Conservation (phyloP, 1,140 invertebrate genomes). For the Dinoponera quadriceps region DNA sequence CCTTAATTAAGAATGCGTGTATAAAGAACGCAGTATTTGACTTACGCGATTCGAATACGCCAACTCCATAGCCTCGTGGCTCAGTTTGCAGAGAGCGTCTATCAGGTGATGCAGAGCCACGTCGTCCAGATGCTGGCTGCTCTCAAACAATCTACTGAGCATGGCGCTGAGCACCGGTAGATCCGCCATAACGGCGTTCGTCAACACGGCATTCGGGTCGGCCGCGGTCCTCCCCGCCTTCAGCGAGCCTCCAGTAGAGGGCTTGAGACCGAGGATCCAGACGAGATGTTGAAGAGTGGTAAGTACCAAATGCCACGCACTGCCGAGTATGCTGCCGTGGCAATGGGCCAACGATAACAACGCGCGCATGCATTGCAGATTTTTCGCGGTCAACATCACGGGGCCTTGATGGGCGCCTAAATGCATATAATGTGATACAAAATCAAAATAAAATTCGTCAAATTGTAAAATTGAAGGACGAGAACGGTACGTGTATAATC, state of each 20-base stretch:
- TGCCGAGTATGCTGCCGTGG: slow-evolving; percentile 96
- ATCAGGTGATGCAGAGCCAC: slow-evolving; percentile 98
- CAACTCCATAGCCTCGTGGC: slow-evolving; percentile 98
- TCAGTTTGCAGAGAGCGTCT: slow-evolving; percentile 98
- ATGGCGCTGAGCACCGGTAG: slow-evolving; percentile 96
- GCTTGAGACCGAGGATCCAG: slow-evolving; percentile 98
- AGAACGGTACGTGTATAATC: too few species aligned
- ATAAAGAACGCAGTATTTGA: too few species aligned
- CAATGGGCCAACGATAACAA: slow-evolving; percentile 95
- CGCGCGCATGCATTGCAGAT: slow-evolving; percentile 98
- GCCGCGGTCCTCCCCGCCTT: slow-evolving; percentile 91
- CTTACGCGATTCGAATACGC: slow-evolving; percentile 96
- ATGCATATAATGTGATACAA: slow-evolving; percentile 37
- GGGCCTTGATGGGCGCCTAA: slow-evolving; percentile 93
- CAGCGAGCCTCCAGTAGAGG: slow-evolving; percentile 95
- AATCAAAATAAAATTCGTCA: too few species aligned
- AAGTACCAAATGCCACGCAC: slow-evolving; percentile 97
- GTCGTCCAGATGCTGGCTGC: slow-evolving; percentile 97
- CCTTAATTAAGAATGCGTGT: slow-evolving; percentile 1
- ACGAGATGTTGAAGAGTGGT: slow-evolving; percentile 98
- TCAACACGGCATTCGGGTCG: slow-evolving; percentile 96
- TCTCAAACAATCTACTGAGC: slow-evolving; percentile 97
- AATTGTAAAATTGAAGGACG: too few species aligned
- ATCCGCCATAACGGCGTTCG: slow-evolving; percentile 98
- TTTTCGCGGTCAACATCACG: slow-evolving; percentile 99